Conservation (phyloP, 64 coral and sea anemone genomes). For the Hydrozoanthus tunicans region DNA sequence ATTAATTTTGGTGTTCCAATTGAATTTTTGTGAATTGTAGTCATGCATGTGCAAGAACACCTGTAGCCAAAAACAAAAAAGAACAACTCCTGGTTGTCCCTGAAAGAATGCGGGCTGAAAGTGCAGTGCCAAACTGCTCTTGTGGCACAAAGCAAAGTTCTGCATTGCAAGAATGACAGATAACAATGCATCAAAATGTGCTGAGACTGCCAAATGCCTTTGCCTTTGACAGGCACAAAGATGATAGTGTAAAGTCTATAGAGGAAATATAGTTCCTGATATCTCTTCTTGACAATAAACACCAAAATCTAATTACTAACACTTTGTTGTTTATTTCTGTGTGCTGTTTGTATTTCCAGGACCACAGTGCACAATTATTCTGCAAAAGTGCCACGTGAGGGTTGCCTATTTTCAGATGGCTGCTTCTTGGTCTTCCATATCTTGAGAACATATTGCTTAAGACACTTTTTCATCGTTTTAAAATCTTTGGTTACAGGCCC, state of each 20-base stretch:
- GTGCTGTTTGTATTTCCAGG: too few species aligned
- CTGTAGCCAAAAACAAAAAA: constrained; percentile 43
- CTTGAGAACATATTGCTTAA: too few species aligned
- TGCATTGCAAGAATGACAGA: constrained; percentile 46
- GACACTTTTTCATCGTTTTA: too few species aligned
- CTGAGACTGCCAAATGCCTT: background rate
- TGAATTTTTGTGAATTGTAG: constrained; percentile 35
- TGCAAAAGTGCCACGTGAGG: too few species aligned
- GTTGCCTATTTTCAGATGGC: too few species aligned
- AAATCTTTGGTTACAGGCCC: too few species aligned
- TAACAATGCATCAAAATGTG: constrained; percentile 20
- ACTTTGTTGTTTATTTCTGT: too few species aligned
- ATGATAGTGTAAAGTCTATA: constrained; percentile 12
- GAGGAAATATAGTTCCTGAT: background rate
- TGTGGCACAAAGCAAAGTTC: constrained; percentile 30
- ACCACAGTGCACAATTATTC: too few species aligned
- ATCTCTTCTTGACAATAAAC: too few species aligned
- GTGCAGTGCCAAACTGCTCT: constrained; percentile 34
- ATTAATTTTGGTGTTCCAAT: background rate
- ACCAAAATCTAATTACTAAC: too few species aligned
- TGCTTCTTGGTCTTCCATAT: too few species aligned
- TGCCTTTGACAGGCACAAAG: constrained; percentile 50
- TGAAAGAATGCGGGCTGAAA: constrained; percentile 49
- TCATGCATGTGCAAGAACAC: constrained; percentile 66
- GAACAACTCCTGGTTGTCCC: constrained; percentile 52